These are phyloP conservation scores for Acronicta alni DNA, from an alignment of 2,888 invertebrate species.

Conservation along the genomic window DNA sequence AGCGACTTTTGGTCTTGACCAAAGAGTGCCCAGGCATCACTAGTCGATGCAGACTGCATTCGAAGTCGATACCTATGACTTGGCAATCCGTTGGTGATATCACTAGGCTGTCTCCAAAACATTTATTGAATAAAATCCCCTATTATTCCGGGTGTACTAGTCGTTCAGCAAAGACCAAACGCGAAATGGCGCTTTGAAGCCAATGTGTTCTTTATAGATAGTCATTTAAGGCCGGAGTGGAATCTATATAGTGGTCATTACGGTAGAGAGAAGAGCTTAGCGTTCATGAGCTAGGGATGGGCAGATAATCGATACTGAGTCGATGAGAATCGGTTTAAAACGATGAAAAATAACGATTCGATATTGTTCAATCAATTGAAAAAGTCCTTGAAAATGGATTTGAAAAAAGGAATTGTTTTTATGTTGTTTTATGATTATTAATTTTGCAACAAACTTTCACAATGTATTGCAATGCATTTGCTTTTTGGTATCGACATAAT, in stretches of 20 bases:
- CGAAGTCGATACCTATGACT: too few species aligned
- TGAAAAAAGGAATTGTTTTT: neutral
- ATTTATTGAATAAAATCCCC: constrained; percentile 15
- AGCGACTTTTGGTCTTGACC: too few species aligned
- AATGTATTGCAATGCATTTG: neutral
- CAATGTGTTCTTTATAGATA: constrained; percentile 54
- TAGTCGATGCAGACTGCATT: too few species aligned
- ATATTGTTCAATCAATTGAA: neutral
- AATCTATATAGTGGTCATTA: constrained; percentile 53
- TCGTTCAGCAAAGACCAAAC: constrained; percentile 18
- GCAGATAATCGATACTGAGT: neutral
- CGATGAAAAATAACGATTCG: neutral
- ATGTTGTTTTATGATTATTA: neutral
- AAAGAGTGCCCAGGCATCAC: too few species aligned
- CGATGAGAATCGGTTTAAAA: constrained; percentile 5
- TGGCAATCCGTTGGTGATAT: too few species aligned
- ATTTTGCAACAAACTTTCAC: neutral
- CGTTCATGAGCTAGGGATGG: constrained; percentile 38
- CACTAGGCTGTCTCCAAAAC: constrained; percentile 1
- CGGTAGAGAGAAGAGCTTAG: constrained; percentile 35
- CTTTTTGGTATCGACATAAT: neutral
- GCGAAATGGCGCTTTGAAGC: constrained; percentile 39
- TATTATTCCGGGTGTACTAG: constrained; percentile 21
- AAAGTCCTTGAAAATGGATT: neutral
- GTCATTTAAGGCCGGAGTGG: constrained; percentile 46